Base-by-base conservation (phyloP, 2,797 vertebrate species). In the Pipistrellus nathusii region DNA sequence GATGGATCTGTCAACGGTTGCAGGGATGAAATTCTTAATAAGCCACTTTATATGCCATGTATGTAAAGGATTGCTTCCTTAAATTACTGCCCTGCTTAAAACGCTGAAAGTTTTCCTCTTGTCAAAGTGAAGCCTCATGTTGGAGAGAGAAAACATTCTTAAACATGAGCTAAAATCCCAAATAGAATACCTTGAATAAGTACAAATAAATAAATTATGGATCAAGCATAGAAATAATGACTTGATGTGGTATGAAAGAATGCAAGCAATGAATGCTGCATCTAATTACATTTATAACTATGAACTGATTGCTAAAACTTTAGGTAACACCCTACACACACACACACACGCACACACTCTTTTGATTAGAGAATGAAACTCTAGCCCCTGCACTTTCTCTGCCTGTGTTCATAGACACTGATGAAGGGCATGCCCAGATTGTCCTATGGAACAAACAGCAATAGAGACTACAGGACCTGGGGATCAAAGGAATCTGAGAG, bases 21-120 rank as follows among this genome's bases (percentile, higher is more conserved):
- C 14, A 93, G 11, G 2, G 8, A 95, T 15, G 0, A 94, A 0
- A 66, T 69, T 30, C 97, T 98, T 25, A 98, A 99, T 41, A 35
- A 90, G 0, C 99, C 99, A 51, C 98, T 99, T 0, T 99, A 99
- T 48, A 98, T 99, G 98, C 99, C 99, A 95, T 0, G 99, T 99
- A 98, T 98, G 99, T 97, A 85, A 0, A 38, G n/a, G 15, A n/a
- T 62, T 18, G 73, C n/a, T 20, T 88, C 14, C 11, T 73, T 27
- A 51, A 76, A 73, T 64, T 35, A 20, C 6, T 78, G 62, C 17
- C 18, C 51, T 69, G 5, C 23, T 89, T 32, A 51, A 90, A 69
- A 3, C 13, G 14, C 44, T 25, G 30, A 30, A 53, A 20, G 2
- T 32, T 81, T 85, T 20, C 72, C n/a, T 59, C 23, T 83, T 53